Conservation (phyloP, 1,140 invertebrate genomes). For the Musca vetustissima region DNA sequence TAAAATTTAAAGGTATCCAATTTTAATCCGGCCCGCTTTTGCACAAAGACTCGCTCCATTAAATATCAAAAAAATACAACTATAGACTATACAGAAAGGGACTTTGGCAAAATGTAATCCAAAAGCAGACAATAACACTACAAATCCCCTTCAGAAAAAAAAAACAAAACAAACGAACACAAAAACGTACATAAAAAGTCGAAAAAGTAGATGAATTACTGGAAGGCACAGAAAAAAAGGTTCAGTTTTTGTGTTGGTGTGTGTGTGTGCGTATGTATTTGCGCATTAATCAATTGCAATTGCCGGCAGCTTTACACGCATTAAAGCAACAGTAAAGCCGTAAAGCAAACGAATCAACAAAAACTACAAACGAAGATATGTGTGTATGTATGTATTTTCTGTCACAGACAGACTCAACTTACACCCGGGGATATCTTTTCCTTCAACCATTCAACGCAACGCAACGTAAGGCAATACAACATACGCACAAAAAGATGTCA, state of each 20-base stretch:
- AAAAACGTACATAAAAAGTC: slow-evolving; percentile 21
- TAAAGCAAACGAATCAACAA: slow-evolving; percentile 1
- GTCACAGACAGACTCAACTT: too few species aligned
- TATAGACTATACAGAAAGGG: neutral
- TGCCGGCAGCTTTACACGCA: slow-evolving; percentile 28
- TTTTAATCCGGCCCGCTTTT: neutral
- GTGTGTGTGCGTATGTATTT: slow-evolving; percentile 25
- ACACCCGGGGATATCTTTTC: too few species aligned
- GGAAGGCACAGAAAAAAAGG: neutral
- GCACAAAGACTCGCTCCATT: neutral
- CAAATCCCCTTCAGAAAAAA: neutral
- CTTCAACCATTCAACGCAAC: neutral
- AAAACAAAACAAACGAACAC: slow-evolving; percentile 20
- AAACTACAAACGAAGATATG: slow-evolving; percentile 16
- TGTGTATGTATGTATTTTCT: too few species aligned
- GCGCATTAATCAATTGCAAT: slow-evolving; percentile 48
- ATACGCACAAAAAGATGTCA: neutral
- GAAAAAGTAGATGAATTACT: neutral
- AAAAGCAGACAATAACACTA: neutral
- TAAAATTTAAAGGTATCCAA: slow-evolving; percentile 1
- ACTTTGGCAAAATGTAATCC: slow-evolving; percentile 3
- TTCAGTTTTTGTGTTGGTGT: neutral
- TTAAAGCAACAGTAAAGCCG: slow-evolving; percentile 2
- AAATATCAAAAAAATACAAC: slow-evolving; percentile 7
- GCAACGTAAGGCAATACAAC: too few species aligned